phyloP scores from a whole-genome alignment of 2,797 vertebrate genomes.

The Sebastes alutus region DNA sequence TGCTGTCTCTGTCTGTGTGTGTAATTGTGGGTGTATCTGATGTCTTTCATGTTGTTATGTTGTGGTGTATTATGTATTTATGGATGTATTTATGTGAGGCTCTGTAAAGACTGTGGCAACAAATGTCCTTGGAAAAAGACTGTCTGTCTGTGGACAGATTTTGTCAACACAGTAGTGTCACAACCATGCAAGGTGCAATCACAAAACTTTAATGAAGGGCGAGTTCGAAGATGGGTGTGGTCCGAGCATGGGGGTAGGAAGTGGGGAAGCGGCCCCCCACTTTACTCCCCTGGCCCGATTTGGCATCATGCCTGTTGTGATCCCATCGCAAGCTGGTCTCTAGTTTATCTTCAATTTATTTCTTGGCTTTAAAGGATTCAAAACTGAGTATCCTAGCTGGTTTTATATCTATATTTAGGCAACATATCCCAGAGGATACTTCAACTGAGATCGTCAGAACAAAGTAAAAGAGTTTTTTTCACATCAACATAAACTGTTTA shows the following conservation, averaged over 20 bases:
- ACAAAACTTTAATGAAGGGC: background rate
- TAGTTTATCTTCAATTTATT: background rate
- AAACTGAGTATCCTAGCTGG: background rate
- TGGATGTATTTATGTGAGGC: background rate
- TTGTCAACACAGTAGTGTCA: background rate
- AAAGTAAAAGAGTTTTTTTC: background rate
- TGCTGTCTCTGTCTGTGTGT: background rate
- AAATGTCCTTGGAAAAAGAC: background rate
- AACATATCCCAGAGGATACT: background rate
- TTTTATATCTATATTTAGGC: background rate
- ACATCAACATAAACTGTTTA: background rate
- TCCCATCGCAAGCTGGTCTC: background rate
- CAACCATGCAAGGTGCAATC: background rate
- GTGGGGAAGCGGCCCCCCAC: background rate
- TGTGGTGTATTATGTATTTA: background rate
- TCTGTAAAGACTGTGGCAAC: background rate
- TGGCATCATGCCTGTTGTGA: rapidly evolving
- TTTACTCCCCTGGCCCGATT: background rate
- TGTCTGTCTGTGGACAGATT: background rate
- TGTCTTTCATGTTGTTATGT: background rate
- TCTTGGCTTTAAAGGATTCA: background rate
- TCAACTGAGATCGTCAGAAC: background rate
- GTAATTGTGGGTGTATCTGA: background rate
- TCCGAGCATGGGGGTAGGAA: background rate
- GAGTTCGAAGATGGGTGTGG: too few species aligned